Base-by-base conservation (phyloP, 2,888 invertebrate species). In the Tinea semifulvella region DNA sequence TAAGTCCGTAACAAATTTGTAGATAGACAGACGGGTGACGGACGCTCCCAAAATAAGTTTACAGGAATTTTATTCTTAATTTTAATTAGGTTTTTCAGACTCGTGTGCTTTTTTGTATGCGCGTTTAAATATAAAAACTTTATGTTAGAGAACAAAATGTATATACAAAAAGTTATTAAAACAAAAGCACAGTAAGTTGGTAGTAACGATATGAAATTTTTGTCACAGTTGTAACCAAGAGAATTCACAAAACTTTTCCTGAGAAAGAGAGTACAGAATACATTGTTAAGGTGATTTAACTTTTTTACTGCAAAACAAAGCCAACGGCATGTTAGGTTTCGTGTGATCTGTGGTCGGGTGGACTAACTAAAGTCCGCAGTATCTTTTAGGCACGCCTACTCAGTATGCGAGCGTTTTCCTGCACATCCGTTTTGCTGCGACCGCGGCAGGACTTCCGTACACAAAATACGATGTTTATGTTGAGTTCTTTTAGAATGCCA, bases 321-420 rank as follows among this genome's bases (percentile, higher is more conserved):
- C 67, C 71, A 67, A 65, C 73, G 65, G 73, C 69, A 74, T 69
- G 70, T 72, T 74, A 71, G 70, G 68, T 76, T 79, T 75, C 63
- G 70, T 71, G 69, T 76, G 77, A 74, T 74, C 76, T 69, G 57
- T 58, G 65, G 68, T 74, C 71, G 67, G n/a, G 71, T 74, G 67
- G 43, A 28, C 43, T 13, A 70, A 68, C 67, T 68, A 70, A 71
- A 77, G 70, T 71, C 79, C 70, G 75, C 75, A 76, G 72, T 79
- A 73, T 79, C 77, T 80, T 79, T 77, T 76, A 77, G 75, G 77
- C 69, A 72, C 74, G 76, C 68, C 75, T 77, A 72, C 71, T 80
- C 75, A 75, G 77, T 76, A 80, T 80, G 80, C 80, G 75, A 74
- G 74, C 73, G 73, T 73, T 74, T 76, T 71, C 70, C 75, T 73